A percentile compares a stretch with the other conserved stretches of the same genome.
phyloP scores from a whole-genome alignment of 1,140 invertebrate species.

The Cecropterus lyciades region DNA sequence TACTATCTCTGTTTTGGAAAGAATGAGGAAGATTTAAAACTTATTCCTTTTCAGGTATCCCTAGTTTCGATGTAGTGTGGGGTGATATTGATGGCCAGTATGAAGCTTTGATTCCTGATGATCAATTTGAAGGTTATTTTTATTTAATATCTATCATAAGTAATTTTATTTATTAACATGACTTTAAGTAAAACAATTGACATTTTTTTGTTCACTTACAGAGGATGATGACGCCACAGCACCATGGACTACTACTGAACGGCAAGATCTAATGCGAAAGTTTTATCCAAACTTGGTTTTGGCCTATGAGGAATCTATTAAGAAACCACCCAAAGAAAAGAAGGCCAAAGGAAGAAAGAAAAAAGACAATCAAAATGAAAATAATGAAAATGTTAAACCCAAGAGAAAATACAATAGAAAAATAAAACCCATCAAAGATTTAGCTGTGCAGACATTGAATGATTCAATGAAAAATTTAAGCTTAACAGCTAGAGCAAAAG shows the following conservation, averaged over 20 bases:
- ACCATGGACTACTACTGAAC: constrained; percentile 88
- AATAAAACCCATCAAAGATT: constrained; percentile 56
- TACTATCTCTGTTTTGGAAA: no score
- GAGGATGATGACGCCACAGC: constrained; percentile 78
- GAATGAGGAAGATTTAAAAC: constrained; percentile 1
- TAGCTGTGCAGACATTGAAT: constrained; percentile 46
- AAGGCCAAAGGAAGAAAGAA: constrained; percentile 75
- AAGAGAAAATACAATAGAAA: constrained; percentile 74
- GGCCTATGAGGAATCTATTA: constrained; percentile 81
- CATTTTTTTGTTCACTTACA: not conserved
- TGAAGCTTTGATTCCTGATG: constrained; percentile 85
- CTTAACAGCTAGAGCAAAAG: constrained; percentile 49
- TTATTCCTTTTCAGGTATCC: constrained; percentile 76
- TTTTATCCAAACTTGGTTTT: constrained; percentile 88
- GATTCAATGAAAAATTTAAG: constrained; percentile 62
- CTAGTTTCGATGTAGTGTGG: constrained; percentile 90
- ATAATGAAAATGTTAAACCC: constrained; percentile 64
- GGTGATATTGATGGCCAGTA: constrained; percentile 84
- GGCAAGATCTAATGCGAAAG: constrained; percentile 85
- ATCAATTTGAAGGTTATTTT: constrained; percentile 79
- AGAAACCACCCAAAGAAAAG: constrained; percentile 83
- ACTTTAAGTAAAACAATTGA: not conserved
- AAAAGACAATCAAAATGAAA: constrained; percentile 57
- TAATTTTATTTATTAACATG: not conserved
- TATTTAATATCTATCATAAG: not conserved